These are phyloP conservation scores for Cheilosia impressa DNA, from an alignment of 2,888 invertebrate species.

Conservation along the genomic window DNA sequence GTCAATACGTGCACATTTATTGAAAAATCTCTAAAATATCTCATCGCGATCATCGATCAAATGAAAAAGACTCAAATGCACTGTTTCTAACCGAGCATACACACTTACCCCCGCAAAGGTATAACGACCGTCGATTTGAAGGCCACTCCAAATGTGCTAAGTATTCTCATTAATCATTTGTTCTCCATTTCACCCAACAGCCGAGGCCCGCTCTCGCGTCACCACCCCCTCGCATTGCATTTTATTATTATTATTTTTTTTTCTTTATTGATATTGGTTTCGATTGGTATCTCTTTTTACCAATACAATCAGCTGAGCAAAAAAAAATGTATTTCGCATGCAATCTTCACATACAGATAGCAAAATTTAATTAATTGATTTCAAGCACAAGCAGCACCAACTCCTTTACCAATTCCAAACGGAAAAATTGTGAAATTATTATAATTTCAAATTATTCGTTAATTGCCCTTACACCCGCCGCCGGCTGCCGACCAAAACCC, in stretches of 20 bases:
- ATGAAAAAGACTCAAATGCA: conserved; percentile 38
- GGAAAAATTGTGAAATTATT: conserved; percentile 55
- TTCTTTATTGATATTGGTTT: conserved; percentile 63
- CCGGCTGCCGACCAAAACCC: background rate
- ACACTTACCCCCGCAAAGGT: conserved; percentile 27
- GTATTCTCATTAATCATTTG: conserved; percentile 72
- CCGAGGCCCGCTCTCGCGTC: background rate
- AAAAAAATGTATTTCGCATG: conserved; percentile 45
- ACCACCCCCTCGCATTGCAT: conserved; percentile 48
- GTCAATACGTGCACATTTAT: background rate
- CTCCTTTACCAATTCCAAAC: conserved; percentile 52
- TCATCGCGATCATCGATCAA: conserved; percentile 38
- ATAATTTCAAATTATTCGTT: conserved; percentile 65
- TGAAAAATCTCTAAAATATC: conserved; percentile 43
- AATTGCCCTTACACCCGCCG: conserved; percentile 28
- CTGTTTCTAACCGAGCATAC: conserved; percentile 49
- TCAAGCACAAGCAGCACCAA: conserved; percentile 59
- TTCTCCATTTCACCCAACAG: conserved; percentile 32
- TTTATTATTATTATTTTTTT: conserved; percentile 36
- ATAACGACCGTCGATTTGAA: conserved; percentile 61
- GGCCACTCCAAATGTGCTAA: conserved; percentile 71
- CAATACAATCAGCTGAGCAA: conserved; percentile 11
- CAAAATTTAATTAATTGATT: conserved; percentile 70
- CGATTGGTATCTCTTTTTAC: conserved; percentile 39
- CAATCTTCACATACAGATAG: conserved; percentile 66